phyloP scores from a whole-genome alignment of 1,140 invertebrate genomes.

The Planococcus citri region DNA sequence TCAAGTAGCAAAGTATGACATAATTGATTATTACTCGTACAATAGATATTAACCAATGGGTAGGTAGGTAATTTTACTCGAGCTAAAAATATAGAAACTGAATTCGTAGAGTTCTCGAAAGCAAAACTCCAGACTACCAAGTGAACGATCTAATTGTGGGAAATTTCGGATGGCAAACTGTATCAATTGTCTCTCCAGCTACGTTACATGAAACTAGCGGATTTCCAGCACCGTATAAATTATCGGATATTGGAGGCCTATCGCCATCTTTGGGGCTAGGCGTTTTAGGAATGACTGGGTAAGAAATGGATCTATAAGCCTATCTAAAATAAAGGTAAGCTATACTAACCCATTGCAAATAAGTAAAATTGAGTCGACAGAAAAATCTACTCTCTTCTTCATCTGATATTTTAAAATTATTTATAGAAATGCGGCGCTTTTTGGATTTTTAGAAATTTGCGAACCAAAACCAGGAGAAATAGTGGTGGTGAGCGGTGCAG shows the following conservation, averaged over 20 bases:
- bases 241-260: conserved; percentile 42
- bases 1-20: conserved; percentile 17
- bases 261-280: conserved; percentile 46
- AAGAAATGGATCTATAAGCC: conserved; percentile 26
- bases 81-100: too few species aligned
- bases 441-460: conserved; percentile 55
- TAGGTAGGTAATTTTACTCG: too few species aligned
- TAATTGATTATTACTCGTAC: too few species aligned
- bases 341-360: too few species aligned
- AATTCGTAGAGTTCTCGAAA: conserved; percentile 45
- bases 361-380: too few species aligned
- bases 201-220: neutral
- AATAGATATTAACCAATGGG: too few species aligned
- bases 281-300: conserved; percentile 52
- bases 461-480: conserved; percentile 52
- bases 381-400: conserved; percentile 24
- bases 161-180: conserved; percentile 46
- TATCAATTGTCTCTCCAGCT: conserved; percentile 34
- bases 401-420: too few species aligned
- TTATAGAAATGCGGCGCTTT: conserved; percentile 58
- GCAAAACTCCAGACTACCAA: conserved; percentile 46
- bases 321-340: too few species aligned
- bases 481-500: conserved; percentile 49
- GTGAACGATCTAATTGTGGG: conserved; percentile 44
- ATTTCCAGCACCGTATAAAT: conserved; percentile 31